Base-by-base conservation (phyloP, 2,888 invertebrate genomes). In the Protodeltote pygarga region DNA sequence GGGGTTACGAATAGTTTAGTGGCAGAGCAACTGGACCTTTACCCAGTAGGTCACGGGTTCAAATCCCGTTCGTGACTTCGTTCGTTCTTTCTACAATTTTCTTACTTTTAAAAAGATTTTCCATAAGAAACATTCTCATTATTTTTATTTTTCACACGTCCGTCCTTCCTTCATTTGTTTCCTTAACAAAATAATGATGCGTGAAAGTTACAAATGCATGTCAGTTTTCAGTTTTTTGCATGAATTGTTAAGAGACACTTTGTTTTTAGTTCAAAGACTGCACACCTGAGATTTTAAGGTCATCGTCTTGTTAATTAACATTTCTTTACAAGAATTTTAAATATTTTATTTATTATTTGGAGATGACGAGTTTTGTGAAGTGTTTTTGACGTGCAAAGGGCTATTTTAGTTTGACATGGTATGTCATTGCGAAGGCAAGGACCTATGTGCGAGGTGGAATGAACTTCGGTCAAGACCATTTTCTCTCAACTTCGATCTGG, bases 141-240 rank as follows among this genome's bases (percentile, higher is more conserved):
- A n/a, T 44, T 27, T 19, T 38, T 10, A 49, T 45, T 21, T 49
- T 54, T 5, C 11, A 14, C 21, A 35, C 46, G 37, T 3, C 17
- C 19, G 9, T 4, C n/a, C 19, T 10, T 17, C 20, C 13, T 21
- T 34, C 40, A 38, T 57, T 52, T 52, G 40, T 46, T 19, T 6
- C 6, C 17, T 45, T 17, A 44, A 50, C 19, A 2, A 28, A 31
- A 40, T 58, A 58, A 58, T 52, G 46, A 58, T 38, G 21, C 33
- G 25, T 47, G 58, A 58, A 52, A 24, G 58, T 46, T n/a, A 58
- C 58, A 41, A 58, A 57, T 52, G 46, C 32, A 39, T 58, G 41
- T 58, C 47, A 58, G 41, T 47, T 52, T 58, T 52, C 47, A 58
- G 47, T 33, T 35, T 11, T 19, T 14, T 16, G 35, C 16, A 6